phyloP scores from a whole-genome alignment of 2,113 vertebrate genomes.

The Shinisaurus crocodilurus region DNA sequence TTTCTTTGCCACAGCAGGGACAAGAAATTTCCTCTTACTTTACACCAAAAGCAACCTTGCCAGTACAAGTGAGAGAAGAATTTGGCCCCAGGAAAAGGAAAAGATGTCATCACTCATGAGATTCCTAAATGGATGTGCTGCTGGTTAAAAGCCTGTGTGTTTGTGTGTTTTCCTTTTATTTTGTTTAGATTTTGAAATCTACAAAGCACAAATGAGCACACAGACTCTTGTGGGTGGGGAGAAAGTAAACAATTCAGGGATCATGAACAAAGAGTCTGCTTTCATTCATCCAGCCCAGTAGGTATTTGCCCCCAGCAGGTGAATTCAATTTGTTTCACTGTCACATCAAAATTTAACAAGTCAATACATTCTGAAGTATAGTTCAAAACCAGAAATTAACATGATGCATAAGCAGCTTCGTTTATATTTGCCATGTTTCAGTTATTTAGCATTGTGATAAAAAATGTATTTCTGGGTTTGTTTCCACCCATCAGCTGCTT shows the following conservation, averaged over 20 bases:
- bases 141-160: neutral
- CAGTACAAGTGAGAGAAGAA: conserved; percentile 27
- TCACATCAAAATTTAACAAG: conserved; percentile 25
- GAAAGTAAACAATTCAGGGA: conserved; percentile 42
- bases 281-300: conserved; percentile 18
- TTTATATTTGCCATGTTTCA: conserved; percentile 61
- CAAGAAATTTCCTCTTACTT: conserved; percentile 33
- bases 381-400: conserved; percentile 54
- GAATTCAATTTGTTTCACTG: neutral
- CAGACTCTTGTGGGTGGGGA: neutral
- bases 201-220: neutral
- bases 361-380: neutral
- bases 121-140: conserved; percentile 29
- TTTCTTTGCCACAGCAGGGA: conserved; percentile 68
- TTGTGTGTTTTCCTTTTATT: neutral
- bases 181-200: conserved; percentile 22
- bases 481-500: conserved; percentile 26
- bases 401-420: conserved; percentile 44
- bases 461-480: conserved; percentile 27
- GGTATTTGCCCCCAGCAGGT: neutral
- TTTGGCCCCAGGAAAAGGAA: conserved; percentile 46
- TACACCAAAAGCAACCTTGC: conserved; percentile 35
- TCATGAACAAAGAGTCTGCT: conserved; percentile 9
- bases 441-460: conserved; percentile 49
- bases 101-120: conserved; percentile 59